phyloP scores from a whole-genome alignment of 2,888 invertebrate genomes.

The Alloscopus bannaensis region DNA sequence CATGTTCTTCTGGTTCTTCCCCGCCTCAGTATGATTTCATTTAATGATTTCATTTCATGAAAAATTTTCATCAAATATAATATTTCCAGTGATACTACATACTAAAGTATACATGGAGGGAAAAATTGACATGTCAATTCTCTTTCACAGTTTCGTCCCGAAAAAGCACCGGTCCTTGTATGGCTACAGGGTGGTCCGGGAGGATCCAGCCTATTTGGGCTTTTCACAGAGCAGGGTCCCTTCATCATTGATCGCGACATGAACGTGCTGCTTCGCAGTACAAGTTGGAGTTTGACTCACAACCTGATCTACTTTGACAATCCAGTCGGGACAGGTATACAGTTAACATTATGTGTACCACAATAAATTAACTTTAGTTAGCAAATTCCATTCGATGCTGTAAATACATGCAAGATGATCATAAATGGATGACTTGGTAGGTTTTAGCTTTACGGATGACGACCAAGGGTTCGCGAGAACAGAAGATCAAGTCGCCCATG shows the following conservation, averaged over 20 bases:
- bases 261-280: conserved; percentile 65
- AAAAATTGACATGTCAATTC: neutral
- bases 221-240: conserved; percentile 81
- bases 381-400: too few relatives aligned
- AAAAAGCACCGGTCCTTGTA: conserved; percentile 76
- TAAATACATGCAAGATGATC: neutral
- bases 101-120: neutral
- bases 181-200: conserved; percentile 81
- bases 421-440: conserved; percentile 75
- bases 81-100: too few relatives aligned
- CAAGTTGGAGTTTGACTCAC: conserved; percentile 86
- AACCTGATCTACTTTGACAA: conserved; percentile 93
- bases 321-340: conserved; percentile 85
- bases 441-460: conserved; percentile 90
- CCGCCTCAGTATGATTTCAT: conserved; percentile 68
- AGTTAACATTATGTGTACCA: conserved; percentile 2
- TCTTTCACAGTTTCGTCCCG: conserved; percentile 66
- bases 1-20: conserved; percentile 73
- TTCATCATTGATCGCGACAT: conserved; percentile 78
- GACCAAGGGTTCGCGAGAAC: conserved; percentile 86
- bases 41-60: neutral
- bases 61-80: neutral
- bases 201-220: conserved; percentile 78
- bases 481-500: conserved; percentile 86
- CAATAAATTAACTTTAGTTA: neutral